A percentile compares a stretch with the other conserved stretches of the same genome.
Conservation (phyloP, 2,888 invertebrate genomes). For the Galerucella calmariensis region DNA sequence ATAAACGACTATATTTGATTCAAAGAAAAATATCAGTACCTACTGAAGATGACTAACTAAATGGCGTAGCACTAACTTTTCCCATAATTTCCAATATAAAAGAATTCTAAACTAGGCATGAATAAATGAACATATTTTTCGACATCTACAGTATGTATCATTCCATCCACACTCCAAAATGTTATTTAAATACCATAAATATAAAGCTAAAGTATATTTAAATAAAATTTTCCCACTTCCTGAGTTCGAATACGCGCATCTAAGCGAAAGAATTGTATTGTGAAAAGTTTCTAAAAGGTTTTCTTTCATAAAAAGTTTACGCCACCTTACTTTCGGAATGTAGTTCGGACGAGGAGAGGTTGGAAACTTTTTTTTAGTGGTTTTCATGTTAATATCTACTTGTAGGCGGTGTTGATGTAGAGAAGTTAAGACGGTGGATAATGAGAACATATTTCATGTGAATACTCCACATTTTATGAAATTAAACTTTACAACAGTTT, state of each 20-base stretch:
- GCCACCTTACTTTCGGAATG: background rate
- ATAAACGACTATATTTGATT: too few species aligned
- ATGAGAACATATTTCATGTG: conserved; percentile 6
- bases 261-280: conserved; percentile 34
- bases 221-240: background rate
- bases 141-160: too few species aligned
- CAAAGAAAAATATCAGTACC: too few species aligned
- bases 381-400: conserved; percentile 18
- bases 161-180: too few species aligned
- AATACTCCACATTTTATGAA: background rate
- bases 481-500: background rate
- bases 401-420: conserved; percentile 13
- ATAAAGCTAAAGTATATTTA: background rate
- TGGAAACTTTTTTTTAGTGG: conserved; percentile 8
- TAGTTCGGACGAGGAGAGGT: background rate
- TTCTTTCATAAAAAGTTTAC: conserved; percentile 43
- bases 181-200: too few species aligned
- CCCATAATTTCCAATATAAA: too few species aligned
- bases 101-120: too few species aligned
- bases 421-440: conserved; percentile 5
- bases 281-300: conserved; percentile 47
- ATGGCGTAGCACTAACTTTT: too few species aligned
- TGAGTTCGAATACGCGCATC: background rate
- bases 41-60: too few species aligned
- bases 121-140: too few species aligned